Evolutionary conservation across 2,113 vertebrate species (phyloP), one percentile per base, ranked within the genome.

Genomic region (Struthidea cinerea): DNA sequence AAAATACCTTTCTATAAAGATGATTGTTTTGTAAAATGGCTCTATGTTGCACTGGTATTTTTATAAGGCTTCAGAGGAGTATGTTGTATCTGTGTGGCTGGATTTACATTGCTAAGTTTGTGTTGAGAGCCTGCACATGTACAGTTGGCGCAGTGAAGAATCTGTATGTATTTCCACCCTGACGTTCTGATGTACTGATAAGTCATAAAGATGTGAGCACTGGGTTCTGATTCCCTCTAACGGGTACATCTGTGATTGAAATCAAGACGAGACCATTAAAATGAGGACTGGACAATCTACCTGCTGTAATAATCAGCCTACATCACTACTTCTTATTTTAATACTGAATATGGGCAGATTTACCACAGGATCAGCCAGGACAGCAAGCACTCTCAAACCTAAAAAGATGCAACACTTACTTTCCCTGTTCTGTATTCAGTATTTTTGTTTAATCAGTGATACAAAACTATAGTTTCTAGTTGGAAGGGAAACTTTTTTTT

Each of bases 21-120:
- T 30, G 53, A 84, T 90, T 96, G 87, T 97, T 98, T 97, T 97
- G 87, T 97, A 97, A 97, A 94, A 93, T 75, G 94, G 80, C 93
- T 97, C 53, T 89, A 83, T 90, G 90, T 94, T 96, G 84, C 75
- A 73, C 94, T 97, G 86, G 77, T 95, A 84, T 96, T 97, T 97
- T 95, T 95, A 41, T 89, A 96, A 96, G 68, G 83, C 84, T 95
- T 92, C 46, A 90, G 94, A 97, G 94, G 91, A 95, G 79, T 84
- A 49, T 84, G 53, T 64, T 82, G 32, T 64, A 47, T 83, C 63
- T 77, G 33, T 83, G 81, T 27, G 18, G 39, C 37, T 86, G 85
- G 82, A 88, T 89, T 92, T 87, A 56, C 53, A 26, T 74, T 67
- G 44, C 63, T 86, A 17, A 81, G 49, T 78, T 87, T 84, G 41